phyloP scores from a whole-genome alignment of 2,797 vertebrate genomes.

The Eremophila alpestris region DNA sequence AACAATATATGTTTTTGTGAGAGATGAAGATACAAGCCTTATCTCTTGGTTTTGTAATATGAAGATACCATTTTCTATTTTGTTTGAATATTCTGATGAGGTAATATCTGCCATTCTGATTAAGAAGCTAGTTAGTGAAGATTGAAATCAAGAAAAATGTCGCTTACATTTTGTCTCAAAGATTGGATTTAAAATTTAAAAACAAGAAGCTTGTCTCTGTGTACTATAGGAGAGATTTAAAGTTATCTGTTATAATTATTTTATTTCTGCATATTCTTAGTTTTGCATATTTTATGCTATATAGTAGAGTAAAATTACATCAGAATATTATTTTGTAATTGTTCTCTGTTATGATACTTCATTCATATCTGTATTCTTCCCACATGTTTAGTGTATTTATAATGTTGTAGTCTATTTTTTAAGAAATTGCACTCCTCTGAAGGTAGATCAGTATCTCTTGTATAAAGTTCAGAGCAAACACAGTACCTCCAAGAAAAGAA shows the following conservation, averaged over 20 bases:
- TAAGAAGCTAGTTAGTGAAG: neutral
- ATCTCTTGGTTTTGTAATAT: neutral
- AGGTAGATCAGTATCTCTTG: constrained; percentile 59
- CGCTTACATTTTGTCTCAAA: neutral
- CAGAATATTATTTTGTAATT: neutral
- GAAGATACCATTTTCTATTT: neutral
- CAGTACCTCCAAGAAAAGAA: constrained; percentile 63
- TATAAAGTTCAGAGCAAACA: constrained; percentile 59
- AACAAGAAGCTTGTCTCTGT: neutral
- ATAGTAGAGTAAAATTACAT: neutral
- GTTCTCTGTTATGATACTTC: neutral
- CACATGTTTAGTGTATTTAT: neutral
- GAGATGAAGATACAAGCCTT: neutral
- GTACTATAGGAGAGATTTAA: neutral
- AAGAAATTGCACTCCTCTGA: constrained; percentile 64
- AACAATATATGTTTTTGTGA: neutral
- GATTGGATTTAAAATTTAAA: neutral
- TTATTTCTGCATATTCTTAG: neutral
- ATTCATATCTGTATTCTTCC: neutral
- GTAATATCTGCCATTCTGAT: neutral
- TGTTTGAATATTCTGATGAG: neutral
- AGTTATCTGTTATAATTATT: neutral
- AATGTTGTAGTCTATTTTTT: neutral
- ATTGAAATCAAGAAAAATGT: neutral
- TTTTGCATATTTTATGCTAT: neutral